Base-by-base conservation (phyloP, 1,140 invertebrate genomes). In the Megalopta genalis region DNA sequence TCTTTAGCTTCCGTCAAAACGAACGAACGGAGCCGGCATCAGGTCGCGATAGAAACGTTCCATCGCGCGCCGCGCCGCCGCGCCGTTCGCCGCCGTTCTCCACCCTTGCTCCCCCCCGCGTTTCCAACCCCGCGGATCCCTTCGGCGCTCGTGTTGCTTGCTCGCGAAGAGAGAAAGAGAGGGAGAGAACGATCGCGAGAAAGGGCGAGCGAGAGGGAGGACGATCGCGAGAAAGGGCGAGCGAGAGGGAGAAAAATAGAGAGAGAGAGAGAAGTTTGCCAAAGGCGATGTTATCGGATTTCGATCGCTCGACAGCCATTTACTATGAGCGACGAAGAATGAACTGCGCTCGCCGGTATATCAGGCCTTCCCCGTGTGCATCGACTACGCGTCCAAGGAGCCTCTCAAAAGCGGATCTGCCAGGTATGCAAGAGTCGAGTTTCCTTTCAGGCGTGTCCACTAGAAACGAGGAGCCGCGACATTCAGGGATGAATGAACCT, bases 281-380 rank as follows among this genome's bases (percentile, higher is more conserved):
- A 81, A 81, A 81, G 79, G 79, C 74, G 74, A 81, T 70, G 65
- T 81, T 81, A 81, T 81, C 79, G 79, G 66, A 81, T 81, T 81
- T 81, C 79, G 79, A 81, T 81, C 79, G 74, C 49, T 81, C 73
- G 65, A 77, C 74, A 49, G 66, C 73, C 74, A 81, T 81, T 81
- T 81, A 81, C 79, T 77, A 77, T 54, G 46, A 77, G 23, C 79
- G 73, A 65, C 73, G 79, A 81, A 81, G 79, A 81, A 81, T 81
- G 79, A 81, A 77, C 79, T 37, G 23, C 66, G 60, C 49, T 60
- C 68, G 59, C 37, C 73, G 23, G 21, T 77, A 65, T 57, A 59
- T 71, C 79, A 57, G 60, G 60, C 59, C 68, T 37, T 23, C 6
- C 42, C 14, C 37, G 63, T 60, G 70, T 67, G 23, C 72, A 67